Evolutionary conservation across 2,888 invertebrate species (phyloP), one percentile per base, ranked within the genome.

Genomic region (Platycheirus rosarum): DNA sequence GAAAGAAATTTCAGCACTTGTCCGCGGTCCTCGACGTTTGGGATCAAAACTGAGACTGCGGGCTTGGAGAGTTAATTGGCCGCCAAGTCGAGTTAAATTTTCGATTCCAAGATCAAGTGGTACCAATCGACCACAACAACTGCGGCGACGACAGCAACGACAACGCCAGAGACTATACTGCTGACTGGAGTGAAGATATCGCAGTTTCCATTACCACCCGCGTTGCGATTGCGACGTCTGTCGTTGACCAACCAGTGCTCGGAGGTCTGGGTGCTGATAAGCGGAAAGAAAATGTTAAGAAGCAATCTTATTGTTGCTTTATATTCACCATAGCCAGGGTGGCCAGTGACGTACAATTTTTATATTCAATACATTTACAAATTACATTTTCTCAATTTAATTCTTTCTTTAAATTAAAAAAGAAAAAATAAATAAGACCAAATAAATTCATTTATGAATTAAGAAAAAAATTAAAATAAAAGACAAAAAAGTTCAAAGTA

Each of bases 41-140:
- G 86, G 86, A 84, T 85, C 85, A 78, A 85, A 85, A 86, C 85
- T 88, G 86, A 79, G 86, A 88, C 88, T 88, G 86, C 86, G 79
- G 86, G 57, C 46, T 42, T 11, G 23, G 57, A 42, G 57, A 60
- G 71, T 76, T 76, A 80, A 76, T 80, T 80, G 73, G 76, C 73
- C 71, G 71, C 76, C 76, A 76, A 82, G 75, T 76, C 76, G 73
- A 82, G 82, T 82, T 82, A 73, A 82, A n/a, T n/a, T 75, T 82
- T 82, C 71, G 76, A 76, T 82, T 82, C 82, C 82, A 82, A 82
- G 82, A 82, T 82, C 82, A 82, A 82, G 82, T 82, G 48, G 82
- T 76, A 76, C 71, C 82, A 82, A 82, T 82, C 82, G 80, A 69
- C 63, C n/a, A n/a, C n/a, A n/a, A n/a, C n/a, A n/a, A n/a, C n/a